Base-by-base conservation (phyloP, 2,888 invertebrate species). In the Chrysomela aeneicollis region DNA sequence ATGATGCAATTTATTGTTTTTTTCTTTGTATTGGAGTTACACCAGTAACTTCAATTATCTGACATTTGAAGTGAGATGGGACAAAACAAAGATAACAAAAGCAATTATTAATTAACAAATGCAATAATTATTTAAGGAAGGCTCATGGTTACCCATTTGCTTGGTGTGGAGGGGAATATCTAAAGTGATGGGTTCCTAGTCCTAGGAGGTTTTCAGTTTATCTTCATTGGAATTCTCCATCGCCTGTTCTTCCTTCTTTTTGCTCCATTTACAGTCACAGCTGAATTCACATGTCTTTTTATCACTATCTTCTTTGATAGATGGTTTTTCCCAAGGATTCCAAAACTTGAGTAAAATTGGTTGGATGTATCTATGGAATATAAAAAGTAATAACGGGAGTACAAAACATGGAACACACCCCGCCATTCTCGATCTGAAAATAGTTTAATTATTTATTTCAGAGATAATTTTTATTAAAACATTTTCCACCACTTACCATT, bases 321-420 rank as follows among this genome's bases (percentile, higher is more conserved):
- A 72, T 52, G 77, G 77, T 50, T 80, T 87, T 61, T 86, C 87
- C 89, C 91, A 92, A 0, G 91, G 92, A 80, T 92, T 92, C 94
- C 94, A 94, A 77, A 90, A 90, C 69, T 89, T 90, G 57, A 93
- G 79, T 54, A 95, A 82, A 68, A 94, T 86, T 0, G 95, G 95
- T 79, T 94, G 93, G 66, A 95, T 86, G 75, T 92, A 91, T 78
- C 90, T 90, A 80, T 94, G 92, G 90, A 94, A 95, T 67, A 95
- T 86, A 76, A 91, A 91, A 12, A 95, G 85, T 50, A 95, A 83
- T 66, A 94, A 83, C 1, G 95, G 95, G 79, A 95, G 89, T 68
- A 94, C 88, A 74, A 95, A 91, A 81, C 95, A 95, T 18, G 94
- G 93, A 64, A 94, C 86, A 79, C 94, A 94, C 32, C 82, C 82